A percentile compares a stretch with the other conserved stretches of the same genome.
Evolutionary conservation across 2,797 vertebrate species (phyloP).

Genomic region (Benthosema pterotum): DNA sequence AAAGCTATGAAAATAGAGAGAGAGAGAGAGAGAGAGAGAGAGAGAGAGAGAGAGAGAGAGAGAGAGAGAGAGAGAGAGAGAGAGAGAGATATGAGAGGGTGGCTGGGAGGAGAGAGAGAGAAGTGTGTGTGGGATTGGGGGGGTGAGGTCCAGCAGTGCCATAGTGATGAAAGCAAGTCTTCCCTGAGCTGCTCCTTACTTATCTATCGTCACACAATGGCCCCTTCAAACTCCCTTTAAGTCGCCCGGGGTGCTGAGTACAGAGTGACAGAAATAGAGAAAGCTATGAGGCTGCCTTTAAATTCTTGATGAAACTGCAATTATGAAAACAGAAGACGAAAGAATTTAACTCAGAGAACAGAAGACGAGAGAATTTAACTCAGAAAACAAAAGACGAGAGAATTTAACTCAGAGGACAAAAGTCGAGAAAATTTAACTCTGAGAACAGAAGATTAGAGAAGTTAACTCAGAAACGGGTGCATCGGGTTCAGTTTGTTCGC

Average conservation of each 20-base stretch:
- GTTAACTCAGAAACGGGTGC: conserved; percentile 6
- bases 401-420: conserved; percentile 16
- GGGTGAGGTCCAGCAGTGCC: conserved; percentile 56
- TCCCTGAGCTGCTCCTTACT: conserved; percentile 67
- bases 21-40: conserved; percentile 37
- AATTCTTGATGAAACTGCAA: conserved; percentile 79
- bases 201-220: conserved; percentile 75
- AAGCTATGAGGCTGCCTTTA: conserved; percentile 48
- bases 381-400: conserved; percentile 49
- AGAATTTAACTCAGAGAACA: conserved; percentile 26
- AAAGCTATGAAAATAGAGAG: conserved; percentile 57
- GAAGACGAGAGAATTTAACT: conserved; percentile 26
- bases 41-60: conserved; percentile 44
- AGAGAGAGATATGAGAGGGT: neutral
- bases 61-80: conserved; percentile 43
- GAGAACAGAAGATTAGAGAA: conserved; percentile 49
- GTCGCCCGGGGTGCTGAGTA: conserved; percentile 55
- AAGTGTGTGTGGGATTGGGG: conserved; percentile 29
- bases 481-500: too few species aligned
- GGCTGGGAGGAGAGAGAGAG: conserved; percentile 32
- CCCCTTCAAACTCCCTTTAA: conserved; percentile 72
- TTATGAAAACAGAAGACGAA: conserved; percentile 62
- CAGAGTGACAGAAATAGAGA: conserved; percentile 63
- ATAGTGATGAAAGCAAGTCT: conserved; percentile 71
- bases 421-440: conserved; percentile 79